phyloP scores from a whole-genome alignment of 2,888 invertebrate species.

The Cryptocephalus primarius region DNA sequence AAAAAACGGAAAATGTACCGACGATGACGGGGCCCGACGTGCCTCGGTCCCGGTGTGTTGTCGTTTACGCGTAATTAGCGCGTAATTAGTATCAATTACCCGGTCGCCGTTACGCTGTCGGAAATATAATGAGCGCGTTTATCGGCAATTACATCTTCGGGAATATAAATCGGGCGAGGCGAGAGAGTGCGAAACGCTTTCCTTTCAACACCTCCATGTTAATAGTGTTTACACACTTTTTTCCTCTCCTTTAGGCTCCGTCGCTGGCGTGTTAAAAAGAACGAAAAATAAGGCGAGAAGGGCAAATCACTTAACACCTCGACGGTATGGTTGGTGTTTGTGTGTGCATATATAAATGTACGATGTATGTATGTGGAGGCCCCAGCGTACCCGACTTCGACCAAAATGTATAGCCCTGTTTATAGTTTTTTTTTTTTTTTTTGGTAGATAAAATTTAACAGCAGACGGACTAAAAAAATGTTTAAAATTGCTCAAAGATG shows the following conservation, averaged over 20 bases:
- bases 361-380: no score
- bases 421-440: no score
- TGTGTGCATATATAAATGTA: no score
- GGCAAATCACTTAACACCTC: conserved; percentile 30
- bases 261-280: conserved; percentile 14
- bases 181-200: conserved; percentile 7
- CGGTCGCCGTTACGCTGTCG: conserved; percentile 4
- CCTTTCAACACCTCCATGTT: conserved; percentile 10
- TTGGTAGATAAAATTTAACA: no score
- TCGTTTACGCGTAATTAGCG: conserved; percentile 8
- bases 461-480: no score
- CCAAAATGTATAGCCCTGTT: no score
- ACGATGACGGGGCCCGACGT: no score
- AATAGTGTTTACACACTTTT: conserved; percentile 9
- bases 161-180: conserved; percentile 7
- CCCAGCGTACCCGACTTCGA: no score
- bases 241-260: no score
- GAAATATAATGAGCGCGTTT: conserved; percentile 8
- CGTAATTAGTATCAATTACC: conserved; percentile 9
- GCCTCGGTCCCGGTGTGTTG: background rate
- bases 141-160: conserved; percentile 9
- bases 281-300: conserved; percentile 20
- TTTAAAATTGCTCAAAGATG: no score
- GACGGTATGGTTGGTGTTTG: no score
- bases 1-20: background rate